Conservation (phyloP, 1,140 invertebrate species). For the Dreissena polymorpha region DNA sequence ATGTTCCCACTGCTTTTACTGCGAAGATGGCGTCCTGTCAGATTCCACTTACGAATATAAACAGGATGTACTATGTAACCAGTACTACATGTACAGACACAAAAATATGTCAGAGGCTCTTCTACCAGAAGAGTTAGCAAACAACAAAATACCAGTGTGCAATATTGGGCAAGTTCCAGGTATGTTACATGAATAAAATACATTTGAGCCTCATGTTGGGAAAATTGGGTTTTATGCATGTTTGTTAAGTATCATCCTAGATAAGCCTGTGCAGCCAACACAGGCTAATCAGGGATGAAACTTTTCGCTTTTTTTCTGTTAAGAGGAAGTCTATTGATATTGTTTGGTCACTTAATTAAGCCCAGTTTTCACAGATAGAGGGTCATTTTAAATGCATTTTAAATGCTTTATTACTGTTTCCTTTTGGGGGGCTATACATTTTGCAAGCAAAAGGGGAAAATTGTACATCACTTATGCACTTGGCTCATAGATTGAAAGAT, state of each 20-base stretch:
- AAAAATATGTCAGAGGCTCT: not conserved
- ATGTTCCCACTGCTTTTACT: slow-evolving; percentile 10
- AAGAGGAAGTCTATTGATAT: no score
- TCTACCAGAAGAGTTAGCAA: not conserved
- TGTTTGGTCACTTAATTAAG: no score
- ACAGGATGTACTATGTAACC: slow-evolving; percentile 6
- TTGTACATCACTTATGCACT: not conserved
- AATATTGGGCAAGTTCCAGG: slow-evolving; percentile 1
- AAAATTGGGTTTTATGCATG: no score
- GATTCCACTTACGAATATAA: not conserved
- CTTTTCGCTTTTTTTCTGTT: no score
- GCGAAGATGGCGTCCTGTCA: not conserved
- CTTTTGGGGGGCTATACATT: not conserved
- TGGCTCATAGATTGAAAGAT: not conserved
- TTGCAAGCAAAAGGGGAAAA: not conserved
- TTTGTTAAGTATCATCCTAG: no score
- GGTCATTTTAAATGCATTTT: no score
- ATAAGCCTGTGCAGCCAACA: no score
- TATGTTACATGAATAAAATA: no score
- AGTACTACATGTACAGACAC: not conserved
- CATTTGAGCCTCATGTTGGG: no score
- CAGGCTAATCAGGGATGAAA: no score
- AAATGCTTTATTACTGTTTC: not conserved
- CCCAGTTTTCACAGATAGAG: no score
- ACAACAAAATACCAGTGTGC: not conserved